Evolutionary conservation across 1,140 invertebrate genomes (phyloP).

Genomic region (Pentalonia nigronervosa): DNA sequence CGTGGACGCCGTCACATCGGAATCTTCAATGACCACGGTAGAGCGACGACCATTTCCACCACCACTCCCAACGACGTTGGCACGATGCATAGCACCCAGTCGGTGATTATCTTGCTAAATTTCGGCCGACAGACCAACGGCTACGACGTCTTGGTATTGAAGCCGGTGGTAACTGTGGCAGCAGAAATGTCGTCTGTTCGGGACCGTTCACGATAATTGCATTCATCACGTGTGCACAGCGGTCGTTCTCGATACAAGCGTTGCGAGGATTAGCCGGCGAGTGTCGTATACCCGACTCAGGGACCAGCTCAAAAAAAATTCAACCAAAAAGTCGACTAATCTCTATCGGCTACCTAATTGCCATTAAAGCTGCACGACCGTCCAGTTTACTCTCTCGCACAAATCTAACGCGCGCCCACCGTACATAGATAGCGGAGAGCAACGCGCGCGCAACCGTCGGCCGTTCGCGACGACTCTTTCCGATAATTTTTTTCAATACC

Average conservation of each 20-base stretch:
- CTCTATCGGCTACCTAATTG: not conserved
- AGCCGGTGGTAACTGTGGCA: not conserved
- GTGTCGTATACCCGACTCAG: no score
- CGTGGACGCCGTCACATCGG: not conserved
- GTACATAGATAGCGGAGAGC: not conserved
- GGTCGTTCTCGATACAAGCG: not conserved
- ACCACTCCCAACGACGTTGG: not conserved
- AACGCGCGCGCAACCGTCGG: not conserved
- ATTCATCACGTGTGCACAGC: not conserved
- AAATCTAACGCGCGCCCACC: not conserved
- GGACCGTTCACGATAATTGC: not conserved
- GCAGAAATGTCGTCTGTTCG: not conserved
- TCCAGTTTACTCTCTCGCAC: not conserved
- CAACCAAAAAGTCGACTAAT: not conserved
- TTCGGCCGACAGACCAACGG: not conserved
- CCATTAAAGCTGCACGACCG: not conserved
- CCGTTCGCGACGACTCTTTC: not conserved
- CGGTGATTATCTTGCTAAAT: not conserved
- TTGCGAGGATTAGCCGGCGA: not conserved
- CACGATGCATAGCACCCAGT: not conserved
- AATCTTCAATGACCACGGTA: not conserved
- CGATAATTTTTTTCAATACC: conserved; percentile 5
- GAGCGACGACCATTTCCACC: not conserved
- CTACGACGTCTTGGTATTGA: not conserved
- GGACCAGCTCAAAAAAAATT: not conserved